These are phyloP conservation scores for Jacana jacana DNA, from an alignment of 2,113 vertebrate genomes.

Conservation along the genomic window DNA sequence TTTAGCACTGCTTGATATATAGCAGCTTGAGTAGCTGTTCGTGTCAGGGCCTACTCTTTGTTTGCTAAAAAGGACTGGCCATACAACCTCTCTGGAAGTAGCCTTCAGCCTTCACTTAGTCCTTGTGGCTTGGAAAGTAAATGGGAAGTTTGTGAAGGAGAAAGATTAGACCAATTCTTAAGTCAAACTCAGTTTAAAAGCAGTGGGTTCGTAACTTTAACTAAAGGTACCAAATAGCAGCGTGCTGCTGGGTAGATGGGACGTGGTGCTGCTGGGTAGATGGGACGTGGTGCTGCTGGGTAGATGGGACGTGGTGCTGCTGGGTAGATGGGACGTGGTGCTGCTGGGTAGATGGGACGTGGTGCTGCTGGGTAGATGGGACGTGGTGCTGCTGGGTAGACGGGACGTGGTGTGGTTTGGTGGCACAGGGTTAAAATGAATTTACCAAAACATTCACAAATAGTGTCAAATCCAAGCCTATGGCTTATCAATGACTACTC, in stretches of 20 bases:
- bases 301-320: not conserved
- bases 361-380: not conserved
- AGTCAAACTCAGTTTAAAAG: not conserved
- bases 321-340: not conserved
- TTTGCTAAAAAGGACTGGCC: not conserved
- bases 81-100: not conserved
- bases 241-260: not conserved
- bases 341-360: not conserved
- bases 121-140: not conserved
- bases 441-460: not conserved
- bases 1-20: not conserved
- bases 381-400: not conserved
- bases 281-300: not conserved
- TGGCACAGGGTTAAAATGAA: not conserved
- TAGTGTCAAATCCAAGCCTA: not conserved
- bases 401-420: not conserved
- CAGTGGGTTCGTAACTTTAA: not conserved
- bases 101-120: not conserved
- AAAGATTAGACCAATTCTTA: not conserved
- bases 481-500: not conserved
- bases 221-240: not conserved
- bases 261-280: not conserved
- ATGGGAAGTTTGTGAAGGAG: not conserved
- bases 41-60: not conserved
- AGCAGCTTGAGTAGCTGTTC: not conserved